Conservation (phyloP, 2,888 invertebrate genomes). For the Cheiracanthium punctorium region DNA sequence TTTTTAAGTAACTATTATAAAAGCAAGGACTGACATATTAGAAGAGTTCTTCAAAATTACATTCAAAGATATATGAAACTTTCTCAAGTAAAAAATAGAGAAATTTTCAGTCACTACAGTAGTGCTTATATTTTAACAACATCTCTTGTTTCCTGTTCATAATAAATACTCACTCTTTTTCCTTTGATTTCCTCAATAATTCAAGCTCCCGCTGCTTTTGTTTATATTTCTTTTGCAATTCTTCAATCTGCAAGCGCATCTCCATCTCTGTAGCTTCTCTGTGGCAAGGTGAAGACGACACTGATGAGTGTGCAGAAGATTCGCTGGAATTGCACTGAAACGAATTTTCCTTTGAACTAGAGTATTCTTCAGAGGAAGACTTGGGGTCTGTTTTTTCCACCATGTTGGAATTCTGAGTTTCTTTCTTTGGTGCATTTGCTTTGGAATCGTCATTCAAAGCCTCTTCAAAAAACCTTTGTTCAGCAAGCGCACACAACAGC, state of each 20-base stretch:
- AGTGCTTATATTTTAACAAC: too few species aligned
- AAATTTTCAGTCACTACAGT: too few species aligned
- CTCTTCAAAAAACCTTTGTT: conserved; percentile 88
- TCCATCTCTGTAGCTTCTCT: conserved; percentile 87
- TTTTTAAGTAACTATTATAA: too few species aligned
- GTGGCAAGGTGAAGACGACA: conserved; percentile 51
- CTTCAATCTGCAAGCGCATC: conserved; percentile 87
- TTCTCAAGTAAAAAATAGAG: too few species aligned
- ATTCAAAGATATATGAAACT: too few species aligned
- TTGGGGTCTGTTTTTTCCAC: conserved; percentile 5
- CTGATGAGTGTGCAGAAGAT: conserved; percentile 30
- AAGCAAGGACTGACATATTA: too few species aligned
- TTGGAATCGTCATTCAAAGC: conserved; percentile 70
- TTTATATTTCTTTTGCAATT: conserved; percentile 86
- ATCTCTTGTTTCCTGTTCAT: too few species aligned
- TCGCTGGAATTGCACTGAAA: conserved; percentile 35
- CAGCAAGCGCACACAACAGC: conserved; percentile 88
- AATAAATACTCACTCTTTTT: conserved; percentile 76
- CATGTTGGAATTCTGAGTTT: background rate
- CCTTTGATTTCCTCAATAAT: conserved; percentile 69
- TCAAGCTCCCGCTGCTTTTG: conserved; percentile 88
- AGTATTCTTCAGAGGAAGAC: background rate
- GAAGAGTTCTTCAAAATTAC: too few species aligned
- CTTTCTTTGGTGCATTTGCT: conserved; percentile 4
- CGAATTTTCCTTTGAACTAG: background rate